phyloP scores from a whole-genome alignment of 92 coral and sea anemone genomes.

The Actinernus sp. region DNA sequence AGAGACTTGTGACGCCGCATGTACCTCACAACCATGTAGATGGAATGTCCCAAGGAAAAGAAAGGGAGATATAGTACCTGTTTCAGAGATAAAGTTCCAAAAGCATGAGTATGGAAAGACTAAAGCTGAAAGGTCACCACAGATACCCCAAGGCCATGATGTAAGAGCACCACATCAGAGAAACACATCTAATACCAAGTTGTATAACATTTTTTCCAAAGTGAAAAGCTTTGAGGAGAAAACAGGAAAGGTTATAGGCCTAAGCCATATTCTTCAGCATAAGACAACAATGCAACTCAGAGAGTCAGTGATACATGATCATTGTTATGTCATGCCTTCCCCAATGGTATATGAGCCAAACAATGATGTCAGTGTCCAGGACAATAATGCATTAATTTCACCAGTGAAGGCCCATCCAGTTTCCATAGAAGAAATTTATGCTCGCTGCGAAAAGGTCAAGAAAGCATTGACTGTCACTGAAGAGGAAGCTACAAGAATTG shows the following conservation, averaged over 20 bases:
- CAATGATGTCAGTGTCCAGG: too few species aligned
- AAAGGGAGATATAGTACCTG: conserved; percentile 3
- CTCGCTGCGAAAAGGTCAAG: conserved; percentile 28
- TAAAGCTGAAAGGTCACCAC: neutral
- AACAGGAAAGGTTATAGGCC: conserved; percentile 17
- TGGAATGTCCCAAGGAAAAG: conserved; percentile 13
- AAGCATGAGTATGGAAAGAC: conserved; percentile 26
- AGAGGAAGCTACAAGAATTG: conserved; percentile 16
- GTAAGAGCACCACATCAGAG: conserved; percentile 17
- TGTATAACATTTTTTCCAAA: conserved; percentile 9
- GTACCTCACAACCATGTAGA: neutral
- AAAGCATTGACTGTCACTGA: conserved; percentile 21
- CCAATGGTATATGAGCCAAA: too few species aligned
- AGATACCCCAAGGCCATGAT: neutral
- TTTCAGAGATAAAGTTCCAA: conserved; percentile 7
- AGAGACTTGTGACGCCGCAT: too few species aligned
- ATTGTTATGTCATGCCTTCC: conserved; percentile 12
- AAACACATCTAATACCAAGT: conserved; percentile 12
- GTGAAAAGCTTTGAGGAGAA: conserved; percentile 4
- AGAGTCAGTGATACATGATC: conserved; percentile 16
- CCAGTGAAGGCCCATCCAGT: conserved; percentile 39
- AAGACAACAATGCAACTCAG: conserved; percentile 10
- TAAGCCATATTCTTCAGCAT: conserved; percentile 8
- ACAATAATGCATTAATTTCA: conserved; percentile 8
- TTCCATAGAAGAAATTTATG: conserved; percentile 9